A percentile compares a stretch with the other conserved stretches of the same genome.
Evolutionary conservation across 2,797 vertebrate genomes (phyloP).

Genomic region (Poeciliopsis turneri): DNA sequence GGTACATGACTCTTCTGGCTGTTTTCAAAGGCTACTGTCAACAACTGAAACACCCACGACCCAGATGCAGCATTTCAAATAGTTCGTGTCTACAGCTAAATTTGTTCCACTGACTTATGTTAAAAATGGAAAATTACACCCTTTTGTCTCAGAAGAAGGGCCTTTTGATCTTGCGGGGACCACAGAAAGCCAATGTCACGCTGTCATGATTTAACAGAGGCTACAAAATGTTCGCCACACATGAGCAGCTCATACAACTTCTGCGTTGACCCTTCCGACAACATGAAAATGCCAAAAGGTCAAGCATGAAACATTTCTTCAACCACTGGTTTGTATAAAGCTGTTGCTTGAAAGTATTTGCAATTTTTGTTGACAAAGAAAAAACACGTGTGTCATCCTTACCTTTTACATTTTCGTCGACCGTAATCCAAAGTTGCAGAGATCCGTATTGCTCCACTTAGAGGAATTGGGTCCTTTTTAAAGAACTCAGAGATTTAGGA

Average conservation of each 20-base stretch:
- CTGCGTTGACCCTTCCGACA: slow-evolving; percentile 41
- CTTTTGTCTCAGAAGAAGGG: not conserved
- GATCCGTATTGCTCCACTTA: slow-evolving; percentile 25
- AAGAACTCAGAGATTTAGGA: slow-evolving; percentile 29
- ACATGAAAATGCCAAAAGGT: slow-evolving; percentile 18
- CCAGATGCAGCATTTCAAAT: not conserved
- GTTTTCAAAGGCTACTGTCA: not conserved
- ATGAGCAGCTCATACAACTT: slow-evolving; percentile 21
- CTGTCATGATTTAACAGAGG: slow-evolving; percentile 5
- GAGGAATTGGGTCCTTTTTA: slow-evolving; percentile 56
- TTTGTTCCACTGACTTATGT: slow-evolving; percentile 9
- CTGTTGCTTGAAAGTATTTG: not conserved
- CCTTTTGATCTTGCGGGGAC: slow-evolving; percentile 15
- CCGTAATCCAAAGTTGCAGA: not conserved
- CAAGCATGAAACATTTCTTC: slow-evolving; percentile 8
- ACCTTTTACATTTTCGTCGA: slow-evolving; percentile 60
- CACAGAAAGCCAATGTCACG: slow-evolving; percentile 22
- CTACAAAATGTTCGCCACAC: slow-evolving; percentile 6
- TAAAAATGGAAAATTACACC: slow-evolving; percentile 2
- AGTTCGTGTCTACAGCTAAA: not conserved
- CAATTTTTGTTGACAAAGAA: not conserved
- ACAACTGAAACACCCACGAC: slow-evolving; percentile 2
- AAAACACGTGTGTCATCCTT: slow-evolving; percentile 20
- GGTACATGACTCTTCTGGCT: not conserved
- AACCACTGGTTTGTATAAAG: not conserved